Conservation (phyloP, 2,888 invertebrate genomes). For the Acrobasis repandana region DNA sequence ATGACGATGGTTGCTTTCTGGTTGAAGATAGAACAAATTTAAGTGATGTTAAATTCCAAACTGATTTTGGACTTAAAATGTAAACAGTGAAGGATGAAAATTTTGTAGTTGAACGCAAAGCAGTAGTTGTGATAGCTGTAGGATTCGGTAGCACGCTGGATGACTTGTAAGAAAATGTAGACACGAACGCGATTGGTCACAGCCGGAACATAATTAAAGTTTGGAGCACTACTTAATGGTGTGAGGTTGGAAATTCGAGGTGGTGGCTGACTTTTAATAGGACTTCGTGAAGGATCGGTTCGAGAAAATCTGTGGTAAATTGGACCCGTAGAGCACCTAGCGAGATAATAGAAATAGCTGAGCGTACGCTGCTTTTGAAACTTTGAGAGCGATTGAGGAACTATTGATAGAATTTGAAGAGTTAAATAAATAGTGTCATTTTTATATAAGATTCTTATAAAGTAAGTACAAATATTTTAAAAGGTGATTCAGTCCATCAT, state of each 20-base stretch:
- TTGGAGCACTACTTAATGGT: constrained; percentile 80
- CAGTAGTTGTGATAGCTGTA: constrained; percentile 46
- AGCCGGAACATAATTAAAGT: constrained; percentile 82
- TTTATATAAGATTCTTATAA: too few relatives aligned
- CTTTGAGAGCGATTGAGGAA: not conserved
- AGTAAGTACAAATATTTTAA: too few relatives aligned
- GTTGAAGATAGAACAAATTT: constrained; percentile 41
- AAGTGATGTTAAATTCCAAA: constrained; percentile 24
- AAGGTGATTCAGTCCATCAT: too few relatives aligned
- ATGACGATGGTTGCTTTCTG: constrained; percentile 55
- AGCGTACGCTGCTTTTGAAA: constrained; percentile 30
- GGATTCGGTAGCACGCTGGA: constrained; percentile 80
- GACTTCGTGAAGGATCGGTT: constrained; percentile 75
- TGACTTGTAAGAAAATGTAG: constrained; percentile 79
- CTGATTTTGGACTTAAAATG: constrained; percentile 50
- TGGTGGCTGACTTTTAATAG: constrained; percentile 80
- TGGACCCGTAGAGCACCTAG: constrained; percentile 46
- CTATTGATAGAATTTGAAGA: not conserved
- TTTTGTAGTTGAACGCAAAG: constrained; percentile 34
- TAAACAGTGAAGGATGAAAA: constrained; percentile 50
- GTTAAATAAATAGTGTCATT: not conserved
- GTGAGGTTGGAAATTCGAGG: constrained; percentile 76
- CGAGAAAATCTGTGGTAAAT: constrained; percentile 73
- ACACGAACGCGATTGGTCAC: constrained; percentile 83
- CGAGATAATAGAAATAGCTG: constrained; percentile 37